Conservation (phyloP, 2,113 vertebrate genomes). For the Sander vitreus region DNA sequence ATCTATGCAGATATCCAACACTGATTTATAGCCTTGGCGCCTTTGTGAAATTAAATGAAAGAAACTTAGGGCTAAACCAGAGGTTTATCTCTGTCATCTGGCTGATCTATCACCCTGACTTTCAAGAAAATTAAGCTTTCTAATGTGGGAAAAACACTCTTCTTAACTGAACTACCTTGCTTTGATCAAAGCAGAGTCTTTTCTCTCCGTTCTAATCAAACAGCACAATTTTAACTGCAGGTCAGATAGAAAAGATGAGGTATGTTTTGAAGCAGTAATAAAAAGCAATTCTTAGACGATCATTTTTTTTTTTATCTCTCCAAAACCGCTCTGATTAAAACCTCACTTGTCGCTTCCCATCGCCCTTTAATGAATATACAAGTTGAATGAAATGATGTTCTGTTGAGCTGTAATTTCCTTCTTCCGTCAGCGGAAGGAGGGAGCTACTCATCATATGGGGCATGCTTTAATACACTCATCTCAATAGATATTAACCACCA, state of each 20-base stretch:
- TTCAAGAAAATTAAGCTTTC: constrained; percentile 64
- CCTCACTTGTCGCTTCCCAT: constrained; percentile 58
- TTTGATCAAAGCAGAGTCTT: constrained; percentile 44
- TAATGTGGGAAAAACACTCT: constrained; percentile 8
- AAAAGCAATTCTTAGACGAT: constrained; percentile 44
- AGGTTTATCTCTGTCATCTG: constrained; percentile 76
- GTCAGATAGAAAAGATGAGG: constrained; percentile 57
- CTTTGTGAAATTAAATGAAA: constrained; percentile 71
- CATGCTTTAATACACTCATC: constrained; percentile 72
- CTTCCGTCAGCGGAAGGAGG: constrained; percentile 34
- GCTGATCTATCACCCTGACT: constrained; percentile 64
- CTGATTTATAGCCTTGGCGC: constrained; percentile 68
- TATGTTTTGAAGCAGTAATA: constrained; percentile 51
- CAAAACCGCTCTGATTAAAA: constrained; percentile 67
- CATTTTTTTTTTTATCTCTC: constrained; percentile 36
- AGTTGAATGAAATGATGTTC: constrained; percentile 70
- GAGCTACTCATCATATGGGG: constrained; percentile 57
- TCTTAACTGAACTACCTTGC: constrained; percentile 38
- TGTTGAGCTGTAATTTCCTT: constrained; percentile 75
- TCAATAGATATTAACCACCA: constrained; percentile 71
- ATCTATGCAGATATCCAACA: constrained; percentile 50
- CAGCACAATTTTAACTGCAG: constrained; percentile 8
- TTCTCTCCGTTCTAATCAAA: constrained; percentile 56
- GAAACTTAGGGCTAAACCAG: constrained; percentile 55
- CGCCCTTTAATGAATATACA: constrained; percentile 68